phyloP scores from a whole-genome alignment of 2,113 vertebrate genomes.

The Micronisus gabar region DNA sequence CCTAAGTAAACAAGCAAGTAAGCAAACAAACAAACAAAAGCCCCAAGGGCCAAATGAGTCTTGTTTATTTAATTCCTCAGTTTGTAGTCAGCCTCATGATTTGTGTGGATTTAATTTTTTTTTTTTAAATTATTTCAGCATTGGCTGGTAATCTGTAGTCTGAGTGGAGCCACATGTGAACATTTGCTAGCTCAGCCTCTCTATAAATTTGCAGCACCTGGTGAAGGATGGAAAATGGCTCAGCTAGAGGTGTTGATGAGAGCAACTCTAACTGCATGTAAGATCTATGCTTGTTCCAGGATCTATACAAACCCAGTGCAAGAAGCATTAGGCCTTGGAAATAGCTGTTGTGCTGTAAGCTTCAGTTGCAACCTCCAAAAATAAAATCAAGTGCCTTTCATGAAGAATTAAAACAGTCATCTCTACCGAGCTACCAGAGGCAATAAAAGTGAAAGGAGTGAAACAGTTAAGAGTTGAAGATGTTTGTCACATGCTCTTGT shows the following conservation, averaged over 20 bases:
- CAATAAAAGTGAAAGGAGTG: neutral
- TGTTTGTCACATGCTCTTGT: neutral
- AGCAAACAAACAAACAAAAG: neutral
- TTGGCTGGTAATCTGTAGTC: neutral
- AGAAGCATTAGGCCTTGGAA: neutral
- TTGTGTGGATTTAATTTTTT: neutral
- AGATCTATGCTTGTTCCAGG: neutral
- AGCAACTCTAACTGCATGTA: fast-evolving
- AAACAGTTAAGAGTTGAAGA: conserved; percentile 4
- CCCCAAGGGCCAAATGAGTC: neutral
- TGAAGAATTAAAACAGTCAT: neutral
- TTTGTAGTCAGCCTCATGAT: neutral
- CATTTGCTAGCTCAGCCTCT: neutral
- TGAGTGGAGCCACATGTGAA: neutral
- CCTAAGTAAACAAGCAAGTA: neutral
- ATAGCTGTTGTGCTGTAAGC: neutral
- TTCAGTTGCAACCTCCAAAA: neutral
- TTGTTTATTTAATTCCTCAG: neutral
- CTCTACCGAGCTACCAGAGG: neutral
- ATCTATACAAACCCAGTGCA: neutral
- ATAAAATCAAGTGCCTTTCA: neutral
- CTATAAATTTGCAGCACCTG: neutral
- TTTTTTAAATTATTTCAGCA: neutral
- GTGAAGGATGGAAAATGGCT: neutral
- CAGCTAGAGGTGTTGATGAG: neutral